Percentiles rank a stretch among this genome's conserved stretches.
Evolutionary conservation across 2,113 vertebrate genomes (phyloP).

Genomic region (Sylvietta virens): DNA sequence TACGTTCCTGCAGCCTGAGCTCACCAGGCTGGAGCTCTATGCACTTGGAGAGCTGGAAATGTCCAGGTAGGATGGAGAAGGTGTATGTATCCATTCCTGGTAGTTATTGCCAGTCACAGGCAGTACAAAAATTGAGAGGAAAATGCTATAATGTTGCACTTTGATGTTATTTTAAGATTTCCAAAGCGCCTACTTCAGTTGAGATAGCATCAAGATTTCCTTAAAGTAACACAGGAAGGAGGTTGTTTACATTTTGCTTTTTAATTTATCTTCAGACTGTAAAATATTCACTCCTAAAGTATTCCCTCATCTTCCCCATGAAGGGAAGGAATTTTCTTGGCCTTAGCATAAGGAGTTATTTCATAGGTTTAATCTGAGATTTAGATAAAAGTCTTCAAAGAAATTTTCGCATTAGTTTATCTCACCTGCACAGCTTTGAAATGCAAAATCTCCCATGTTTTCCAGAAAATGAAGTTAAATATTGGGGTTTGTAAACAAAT

Average conservation of each 20-base stretch:
- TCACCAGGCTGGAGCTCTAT: slow-evolving; percentile 82
- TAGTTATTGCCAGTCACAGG: neutral
- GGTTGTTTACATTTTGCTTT: neutral
- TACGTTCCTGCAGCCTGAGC: slow-evolving; percentile 91
- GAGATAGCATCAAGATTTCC: neutral
- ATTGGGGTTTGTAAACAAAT: neutral
- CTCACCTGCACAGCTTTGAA: neutral
- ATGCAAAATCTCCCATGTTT: neutral
- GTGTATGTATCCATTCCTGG: neutral
- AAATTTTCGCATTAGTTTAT: neutral
- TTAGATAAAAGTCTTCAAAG: neutral
- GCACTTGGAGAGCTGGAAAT: slow-evolving; percentile 86
- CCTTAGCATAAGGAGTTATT: neutral
- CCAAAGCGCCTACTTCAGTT: neutral
- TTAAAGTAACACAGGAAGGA: neutral
- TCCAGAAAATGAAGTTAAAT: neutral
- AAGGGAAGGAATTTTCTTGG: neutral
- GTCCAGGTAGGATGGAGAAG: slow-evolving; percentile 71
- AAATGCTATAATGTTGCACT: neutral
- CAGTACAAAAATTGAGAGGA: neutral
- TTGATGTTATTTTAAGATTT: neutral
- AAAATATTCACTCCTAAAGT: neutral
- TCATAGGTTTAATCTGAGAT: neutral
- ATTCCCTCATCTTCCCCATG: neutral
- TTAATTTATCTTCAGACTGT: neutral